These are phyloP conservation scores for Aphrophora alni DNA, from an alignment of 2,888 invertebrate genomes.

Conservation along the genomic window DNA sequence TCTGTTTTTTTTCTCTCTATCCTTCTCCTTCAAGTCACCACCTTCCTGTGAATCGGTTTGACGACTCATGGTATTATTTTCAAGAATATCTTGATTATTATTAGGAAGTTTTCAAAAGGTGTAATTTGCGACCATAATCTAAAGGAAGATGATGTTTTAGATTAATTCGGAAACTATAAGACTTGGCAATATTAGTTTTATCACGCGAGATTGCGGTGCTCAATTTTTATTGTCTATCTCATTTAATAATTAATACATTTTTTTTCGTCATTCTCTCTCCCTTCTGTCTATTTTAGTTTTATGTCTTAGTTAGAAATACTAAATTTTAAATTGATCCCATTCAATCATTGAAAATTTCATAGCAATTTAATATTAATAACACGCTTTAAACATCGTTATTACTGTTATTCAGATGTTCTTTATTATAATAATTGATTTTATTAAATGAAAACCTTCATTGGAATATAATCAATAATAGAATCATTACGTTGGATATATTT, in stretches of 20 bases:
- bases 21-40: neutral
- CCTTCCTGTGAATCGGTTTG: neutral
- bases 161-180: neutral
- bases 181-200: neutral
- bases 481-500: neutral
- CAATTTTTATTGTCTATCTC: neutral
- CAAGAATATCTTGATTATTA: conserved; percentile 34
- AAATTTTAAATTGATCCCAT: neutral
- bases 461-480: neutral
- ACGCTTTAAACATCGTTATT: neutral
- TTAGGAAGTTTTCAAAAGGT: conserved; percentile 36
- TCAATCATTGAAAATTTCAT: neutral
- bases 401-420: neutral
- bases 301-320: neutral
- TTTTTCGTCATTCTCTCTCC: neutral
- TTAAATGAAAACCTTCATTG: neutral
- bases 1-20: neutral
- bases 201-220: neutral
- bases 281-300: neutral
- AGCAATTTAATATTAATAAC: neutral
- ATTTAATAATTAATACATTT: neutral
- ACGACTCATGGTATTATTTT: neutral
- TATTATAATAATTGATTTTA: neutral
- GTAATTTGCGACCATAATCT: conserved; percentile 37
- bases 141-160: conserved; percentile 31